These are phyloP conservation scores for Morelia viridis DNA, from an alignment of 2,797 vertebrate genomes.

Conservation along the genomic window DNA sequence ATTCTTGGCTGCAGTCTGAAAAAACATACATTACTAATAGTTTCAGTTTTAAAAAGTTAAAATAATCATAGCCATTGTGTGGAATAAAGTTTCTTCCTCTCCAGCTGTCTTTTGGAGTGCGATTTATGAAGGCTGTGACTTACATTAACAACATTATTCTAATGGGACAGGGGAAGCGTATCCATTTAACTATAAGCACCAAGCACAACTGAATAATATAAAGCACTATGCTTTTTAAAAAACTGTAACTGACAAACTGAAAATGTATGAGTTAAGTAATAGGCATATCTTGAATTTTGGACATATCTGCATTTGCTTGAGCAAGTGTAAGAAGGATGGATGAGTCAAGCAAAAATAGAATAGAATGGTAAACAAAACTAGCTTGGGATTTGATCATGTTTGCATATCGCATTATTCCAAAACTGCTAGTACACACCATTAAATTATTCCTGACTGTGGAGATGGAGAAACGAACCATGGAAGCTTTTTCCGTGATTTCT, in stretches of 20 bases:
- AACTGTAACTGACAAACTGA: background rate
- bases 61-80: conserved; percentile 8
- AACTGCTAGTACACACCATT: background rate
- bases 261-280: background rate
- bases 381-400: background rate
- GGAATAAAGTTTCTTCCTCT: conserved; percentile 28
- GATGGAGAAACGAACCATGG: background rate
- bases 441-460: background rate
- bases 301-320: background rate
- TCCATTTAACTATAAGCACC: accelerated
- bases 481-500: background rate
- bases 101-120: background rate
- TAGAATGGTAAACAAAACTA: background rate
- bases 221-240: background rate
- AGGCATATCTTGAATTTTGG: background rate
- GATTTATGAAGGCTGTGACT: background rate
- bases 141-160: background rate
- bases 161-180: accelerated
- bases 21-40: conserved; percentile 51
- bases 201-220: background rate
- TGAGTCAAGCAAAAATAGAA: background rate
- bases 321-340: background rate
- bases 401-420: background rate
- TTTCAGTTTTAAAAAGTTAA: conserved; percentile 28
- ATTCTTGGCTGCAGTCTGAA: conserved; percentile 91